Evolutionary conservation across 2,888 invertebrate species (phyloP).

Genomic region (Mechanitis mazaeus): DNA sequence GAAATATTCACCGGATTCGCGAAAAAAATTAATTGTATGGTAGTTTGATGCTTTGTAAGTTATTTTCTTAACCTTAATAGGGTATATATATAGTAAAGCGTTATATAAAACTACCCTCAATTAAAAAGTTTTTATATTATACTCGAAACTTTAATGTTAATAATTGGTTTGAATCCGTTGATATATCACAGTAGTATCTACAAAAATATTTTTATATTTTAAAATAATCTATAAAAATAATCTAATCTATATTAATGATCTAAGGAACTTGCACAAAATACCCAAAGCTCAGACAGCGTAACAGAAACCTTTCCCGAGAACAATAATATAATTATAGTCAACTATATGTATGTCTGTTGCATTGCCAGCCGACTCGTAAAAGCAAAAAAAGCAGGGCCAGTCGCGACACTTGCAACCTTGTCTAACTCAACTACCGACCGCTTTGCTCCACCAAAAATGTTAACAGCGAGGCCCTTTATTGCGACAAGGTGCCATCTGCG

Average conservation of each 20-base stretch:
- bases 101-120: slow-evolving; percentile 23
- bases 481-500: slow-evolving; percentile 55
- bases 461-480: slow-evolving; percentile 38
- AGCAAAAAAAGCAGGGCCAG: slow-evolving; percentile 62
- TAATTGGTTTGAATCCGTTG: no score
- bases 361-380: slow-evolving; percentile 63
- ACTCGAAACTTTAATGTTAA: neutral
- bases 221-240: no score
- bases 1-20: slow-evolving; percentile 48
- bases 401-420: slow-evolving; percentile 54
- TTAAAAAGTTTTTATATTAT: slow-evolving; percentile 7
- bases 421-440: slow-evolving; percentile 44
- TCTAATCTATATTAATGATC: slow-evolving; percentile 2
- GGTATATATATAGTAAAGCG: slow-evolving; percentile 12
- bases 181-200: no score
- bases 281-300: slow-evolving; percentile 23
- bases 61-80: slow-evolving; percentile 19
- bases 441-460: slow-evolving; percentile 40
- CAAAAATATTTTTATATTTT: slow-evolving; percentile 7
- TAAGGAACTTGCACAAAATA: slow-evolving; percentile 19
- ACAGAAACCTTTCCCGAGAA: slow-evolving; percentile 40
- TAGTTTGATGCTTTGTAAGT: slow-evolving; percentile 21
- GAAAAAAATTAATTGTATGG: slow-evolving; percentile 44
- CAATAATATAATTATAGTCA: slow-evolving; percentile 46
- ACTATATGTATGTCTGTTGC: slow-evolving; percentile 49